phyloP scores from a whole-genome alignment of 1,140 invertebrate species.

The Metopolophium dirhodum region DNA sequence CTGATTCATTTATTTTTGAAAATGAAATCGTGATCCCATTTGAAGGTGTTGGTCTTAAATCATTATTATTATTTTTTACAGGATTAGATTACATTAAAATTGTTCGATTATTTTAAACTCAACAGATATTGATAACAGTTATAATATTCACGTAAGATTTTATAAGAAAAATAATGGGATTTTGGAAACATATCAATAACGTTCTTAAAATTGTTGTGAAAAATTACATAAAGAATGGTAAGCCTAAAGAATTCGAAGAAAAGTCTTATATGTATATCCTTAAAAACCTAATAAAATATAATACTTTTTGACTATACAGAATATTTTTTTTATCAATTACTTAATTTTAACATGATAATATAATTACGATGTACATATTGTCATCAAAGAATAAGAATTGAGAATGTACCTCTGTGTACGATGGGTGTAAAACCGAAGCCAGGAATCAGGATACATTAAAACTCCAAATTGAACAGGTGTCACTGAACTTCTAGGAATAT shows the following conservation, averaged over 20 bases:
- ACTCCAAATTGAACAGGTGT: too few species aligned
- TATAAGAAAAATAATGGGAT: neutral
- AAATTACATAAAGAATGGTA: neutral
- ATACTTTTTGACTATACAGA: too few species aligned
- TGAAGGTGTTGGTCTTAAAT: neutral
- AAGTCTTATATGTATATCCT: too few species aligned
- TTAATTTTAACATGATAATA: too few species aligned
- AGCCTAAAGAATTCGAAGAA: neutral
- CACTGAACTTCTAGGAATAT: too few species aligned
- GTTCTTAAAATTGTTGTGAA: neutral
- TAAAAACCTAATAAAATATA: too few species aligned
- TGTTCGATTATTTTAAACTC: neutral
- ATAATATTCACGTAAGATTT: neutral
- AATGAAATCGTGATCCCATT: neutral
- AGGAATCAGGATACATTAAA: too few species aligned
- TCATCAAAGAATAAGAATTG: too few species aligned
- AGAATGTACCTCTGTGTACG: too few species aligned
- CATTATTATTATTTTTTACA: neutral
- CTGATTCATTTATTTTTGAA: constrained; percentile 4
- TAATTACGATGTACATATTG: too few species aligned
- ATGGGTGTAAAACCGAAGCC: too few species aligned
- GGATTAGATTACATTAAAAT: neutral
- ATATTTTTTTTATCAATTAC: too few species aligned
- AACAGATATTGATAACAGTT: neutral
- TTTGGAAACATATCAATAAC: neutral